phyloP scores from a whole-genome alignment of 2,888 invertebrate species.

The Campopleginae sp. region DNA sequence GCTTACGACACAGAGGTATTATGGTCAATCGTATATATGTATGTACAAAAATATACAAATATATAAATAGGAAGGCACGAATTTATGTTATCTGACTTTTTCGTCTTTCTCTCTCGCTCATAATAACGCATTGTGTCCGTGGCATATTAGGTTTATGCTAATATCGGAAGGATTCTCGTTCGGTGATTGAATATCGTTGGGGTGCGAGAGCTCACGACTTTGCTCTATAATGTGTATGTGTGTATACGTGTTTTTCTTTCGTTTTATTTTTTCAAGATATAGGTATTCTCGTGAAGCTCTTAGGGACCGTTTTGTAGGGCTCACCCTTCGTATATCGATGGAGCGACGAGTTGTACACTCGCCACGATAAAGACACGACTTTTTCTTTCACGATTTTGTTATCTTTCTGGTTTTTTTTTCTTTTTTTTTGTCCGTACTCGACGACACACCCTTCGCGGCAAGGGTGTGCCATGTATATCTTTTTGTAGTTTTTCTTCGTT shows the following conservation, averaged over 20 bases:
- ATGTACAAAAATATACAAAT: constrained; percentile 14
- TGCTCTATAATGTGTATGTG: not conserved
- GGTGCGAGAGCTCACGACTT: constrained; percentile 20
- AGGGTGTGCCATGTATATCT: constrained; percentile 9
- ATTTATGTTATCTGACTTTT: constrained; percentile 29
- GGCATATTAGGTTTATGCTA: constrained; percentile 84
- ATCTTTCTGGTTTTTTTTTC: not conserved
- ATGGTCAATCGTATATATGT: constrained; percentile 23
- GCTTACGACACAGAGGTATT: constrained; percentile 49
- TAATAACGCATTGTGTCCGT: constrained; percentile 83
- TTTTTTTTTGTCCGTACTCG: not conserved
- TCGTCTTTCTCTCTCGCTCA: constrained; percentile 72
- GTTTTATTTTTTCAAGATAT: not conserved
- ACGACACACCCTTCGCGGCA: constrained; percentile 3
- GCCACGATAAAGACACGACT: constrained; percentile 55
- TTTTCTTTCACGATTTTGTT: constrained; percentile 33
- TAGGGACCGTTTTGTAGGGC: constrained; percentile 22
- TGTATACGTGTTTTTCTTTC: not conserved
- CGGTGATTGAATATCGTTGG: constrained; percentile 74
- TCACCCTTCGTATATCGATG: constrained; percentile 50
- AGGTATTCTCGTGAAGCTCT: not conserved
- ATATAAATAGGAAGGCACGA: not conserved
- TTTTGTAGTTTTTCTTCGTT: not conserved
- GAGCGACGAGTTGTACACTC: constrained; percentile 34
- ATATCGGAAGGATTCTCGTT: constrained; percentile 77